Conservation (phyloP, 1,140 invertebrate species). For the Drosophila mayri region DNA sequence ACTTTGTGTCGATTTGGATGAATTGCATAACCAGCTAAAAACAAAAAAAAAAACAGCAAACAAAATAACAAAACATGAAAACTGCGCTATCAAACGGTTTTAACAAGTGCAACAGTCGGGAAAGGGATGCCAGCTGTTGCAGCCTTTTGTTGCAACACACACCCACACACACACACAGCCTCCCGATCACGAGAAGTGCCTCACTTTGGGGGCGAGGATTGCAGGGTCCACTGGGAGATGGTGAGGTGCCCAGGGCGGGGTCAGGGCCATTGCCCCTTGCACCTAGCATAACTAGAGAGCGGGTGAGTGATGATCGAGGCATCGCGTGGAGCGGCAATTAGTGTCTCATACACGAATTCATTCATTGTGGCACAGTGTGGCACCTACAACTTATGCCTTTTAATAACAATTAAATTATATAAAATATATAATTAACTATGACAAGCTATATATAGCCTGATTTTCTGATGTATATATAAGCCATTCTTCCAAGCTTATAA, state of each 20-base stretch:
- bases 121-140: conserved; percentile 10
- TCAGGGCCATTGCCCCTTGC: conserved; percentile 38
- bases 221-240: neutral
- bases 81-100: conserved; percentile 32
- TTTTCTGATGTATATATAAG: neutral
- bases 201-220: neutral
- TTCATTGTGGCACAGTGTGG: conserved; percentile 12
- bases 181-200: conserved; percentile 8
- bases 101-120: conserved; percentile 19
- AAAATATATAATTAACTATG: neutral
- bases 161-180: neutral
- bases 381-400: fast-evolving
- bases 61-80: conserved; percentile 6
- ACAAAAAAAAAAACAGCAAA: neutral
- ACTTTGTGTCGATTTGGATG: conserved; percentile 47
- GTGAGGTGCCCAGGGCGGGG: conserved; percentile 15
- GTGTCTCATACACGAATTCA: conserved; percentile 59
- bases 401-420: neutral
- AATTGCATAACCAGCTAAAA: conserved; percentile 61
- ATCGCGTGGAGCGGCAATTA: conserved; percentile 76
- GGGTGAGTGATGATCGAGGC: conserved; percentile 11
- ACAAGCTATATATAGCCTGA: neutral
- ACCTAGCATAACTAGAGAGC: neutral
- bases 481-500: no score
- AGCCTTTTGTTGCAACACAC: conserved; percentile 28